Conservation (phyloP, 35 echinoderm and acorn worm genomes). For the Apostichopus californicus region DNA sequence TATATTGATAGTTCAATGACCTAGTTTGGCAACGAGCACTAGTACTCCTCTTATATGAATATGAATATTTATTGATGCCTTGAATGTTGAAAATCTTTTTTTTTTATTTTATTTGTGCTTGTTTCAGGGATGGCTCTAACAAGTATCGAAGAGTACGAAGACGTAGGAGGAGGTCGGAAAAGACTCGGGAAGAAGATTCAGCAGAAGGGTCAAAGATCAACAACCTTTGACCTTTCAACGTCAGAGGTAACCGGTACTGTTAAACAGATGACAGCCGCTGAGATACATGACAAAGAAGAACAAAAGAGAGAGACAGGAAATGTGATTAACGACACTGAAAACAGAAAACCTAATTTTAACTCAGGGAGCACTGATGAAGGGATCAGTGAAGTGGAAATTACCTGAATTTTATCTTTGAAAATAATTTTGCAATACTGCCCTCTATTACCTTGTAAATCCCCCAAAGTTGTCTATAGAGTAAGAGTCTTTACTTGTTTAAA, state of each 20-base stretch:
- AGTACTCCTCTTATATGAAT: no score
- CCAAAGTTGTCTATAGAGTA: no score
- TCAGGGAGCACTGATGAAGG: conserved; percentile 41
- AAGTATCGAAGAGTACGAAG: conserved; percentile 55
- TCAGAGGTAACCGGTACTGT: not conserved
- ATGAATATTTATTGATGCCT: no score
- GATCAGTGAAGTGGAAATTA: conserved; percentile 46
- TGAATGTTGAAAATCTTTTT: no score
- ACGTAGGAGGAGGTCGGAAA: not conserved
- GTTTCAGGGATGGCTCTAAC: conserved; percentile 35
- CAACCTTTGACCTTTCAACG: not conserved
- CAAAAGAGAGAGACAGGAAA: not conserved
- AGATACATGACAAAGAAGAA: not conserved
- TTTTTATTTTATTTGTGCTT: no score
- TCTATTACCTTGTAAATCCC: no score
- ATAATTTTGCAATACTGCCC: not conserved
- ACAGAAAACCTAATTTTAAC: not conserved
- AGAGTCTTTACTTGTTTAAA: no score
- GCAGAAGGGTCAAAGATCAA: conserved; percentile 9
- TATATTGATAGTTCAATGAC: no score
- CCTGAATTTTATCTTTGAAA: not conserved
- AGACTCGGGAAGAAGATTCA: conserved; percentile 4
- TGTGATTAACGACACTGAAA: not conserved
- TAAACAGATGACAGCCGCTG: not conserved
- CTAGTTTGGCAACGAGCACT: no score